Evolutionary conservation across 2,113 vertebrate species (phyloP).

Genomic region (Axis porcinus): DNA sequence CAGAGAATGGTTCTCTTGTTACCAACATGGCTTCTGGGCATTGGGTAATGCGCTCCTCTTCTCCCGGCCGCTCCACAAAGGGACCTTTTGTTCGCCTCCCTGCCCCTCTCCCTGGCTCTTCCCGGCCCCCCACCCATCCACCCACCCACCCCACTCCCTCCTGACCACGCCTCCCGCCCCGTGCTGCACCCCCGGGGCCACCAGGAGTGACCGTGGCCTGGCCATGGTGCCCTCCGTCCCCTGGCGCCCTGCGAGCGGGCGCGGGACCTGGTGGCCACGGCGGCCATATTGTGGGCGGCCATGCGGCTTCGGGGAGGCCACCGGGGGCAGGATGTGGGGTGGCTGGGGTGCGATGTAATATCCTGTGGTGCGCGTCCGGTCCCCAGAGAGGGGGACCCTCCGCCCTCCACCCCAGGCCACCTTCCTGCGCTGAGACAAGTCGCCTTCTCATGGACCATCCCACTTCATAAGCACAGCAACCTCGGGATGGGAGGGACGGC

Average conservation of each 20-base stretch:
- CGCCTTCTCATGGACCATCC: not conserved
- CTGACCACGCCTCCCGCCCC: slow-evolving; percentile 66
- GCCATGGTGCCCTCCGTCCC: slow-evolving; percentile 76
- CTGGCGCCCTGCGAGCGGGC: slow-evolving; percentile 56
- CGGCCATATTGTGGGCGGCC: slow-evolving; percentile 48
- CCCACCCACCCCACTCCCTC: slow-evolving; percentile 42
- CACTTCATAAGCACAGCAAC: rapidly evolving
- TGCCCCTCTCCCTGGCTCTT: slow-evolving; percentile 75
- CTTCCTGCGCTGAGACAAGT: not conserved
- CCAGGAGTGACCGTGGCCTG: slow-evolving; percentile 77
- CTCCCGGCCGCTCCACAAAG: slow-evolving; percentile 80
- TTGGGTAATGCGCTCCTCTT: slow-evolving; percentile 80
- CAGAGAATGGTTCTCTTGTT: slow-evolving; percentile 88
- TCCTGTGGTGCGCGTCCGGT: not conserved
- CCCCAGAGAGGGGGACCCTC: slow-evolving; percentile 34
- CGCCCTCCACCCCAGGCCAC: not conserved
- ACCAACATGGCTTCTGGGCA: slow-evolving; percentile 89
- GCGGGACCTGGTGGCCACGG: slow-evolving; percentile 51
- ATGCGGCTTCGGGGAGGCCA: not conserved
- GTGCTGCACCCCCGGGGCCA: slow-evolving; percentile 80
- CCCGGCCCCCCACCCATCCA: slow-evolving; percentile 56
- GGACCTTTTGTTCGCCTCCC: slow-evolving; percentile 83
- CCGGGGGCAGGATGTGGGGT: not conserved
- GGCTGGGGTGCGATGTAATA: not conserved
- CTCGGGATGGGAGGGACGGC: not conserved